These are phyloP conservation scores for Apocrypta bakeri DNA, from an alignment of 1,140 invertebrate species.

Conservation along the genomic window DNA sequence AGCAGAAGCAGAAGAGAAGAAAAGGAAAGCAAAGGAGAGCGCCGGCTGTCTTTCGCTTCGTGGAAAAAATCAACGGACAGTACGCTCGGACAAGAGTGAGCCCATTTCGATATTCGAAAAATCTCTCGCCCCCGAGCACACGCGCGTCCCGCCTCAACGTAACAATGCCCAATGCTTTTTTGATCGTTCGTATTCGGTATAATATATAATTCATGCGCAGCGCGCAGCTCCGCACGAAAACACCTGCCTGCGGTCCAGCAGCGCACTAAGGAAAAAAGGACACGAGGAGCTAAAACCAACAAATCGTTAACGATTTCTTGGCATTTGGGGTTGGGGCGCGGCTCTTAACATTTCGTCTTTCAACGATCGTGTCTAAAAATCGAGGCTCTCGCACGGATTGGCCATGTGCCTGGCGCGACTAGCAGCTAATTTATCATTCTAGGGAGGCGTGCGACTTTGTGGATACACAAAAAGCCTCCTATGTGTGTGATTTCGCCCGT, in stretches of 20 bases:
- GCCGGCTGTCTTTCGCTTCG: not conserved
- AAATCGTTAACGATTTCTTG: slow-evolving; percentile 36
- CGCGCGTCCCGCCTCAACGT: not conserved
- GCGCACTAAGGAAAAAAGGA: not conserved
- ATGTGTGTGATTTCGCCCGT: not conserved
- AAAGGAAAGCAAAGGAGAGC: too few species aligned
- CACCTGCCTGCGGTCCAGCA: slow-evolving; percentile 24
- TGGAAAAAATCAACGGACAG: not conserved
- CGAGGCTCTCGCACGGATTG: slow-evolving; percentile 23
- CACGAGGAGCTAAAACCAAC: not conserved
- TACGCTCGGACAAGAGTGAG: not conserved
- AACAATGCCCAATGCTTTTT: slow-evolving; percentile 3
- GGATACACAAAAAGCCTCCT: slow-evolving; percentile 5
- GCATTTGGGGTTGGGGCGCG: not conserved
- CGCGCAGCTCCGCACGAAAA: not conserved
- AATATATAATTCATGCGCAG: slow-evolving; percentile 29
- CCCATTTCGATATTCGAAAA: not conserved
- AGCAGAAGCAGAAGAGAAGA: too few species aligned
- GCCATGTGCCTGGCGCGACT: not conserved
- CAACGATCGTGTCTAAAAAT: slow-evolving; percentile 39
- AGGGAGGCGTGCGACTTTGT: slow-evolving; percentile 11
- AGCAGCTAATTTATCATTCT: slow-evolving; percentile 35
- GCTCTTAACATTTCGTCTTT: slow-evolving; percentile 35
- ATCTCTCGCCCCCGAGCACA: not conserved
- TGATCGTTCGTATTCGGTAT: slow-evolving; percentile 9